Conservation (phyloP, 2,113 vertebrate genomes). For the Callipepla squamata region DNA sequence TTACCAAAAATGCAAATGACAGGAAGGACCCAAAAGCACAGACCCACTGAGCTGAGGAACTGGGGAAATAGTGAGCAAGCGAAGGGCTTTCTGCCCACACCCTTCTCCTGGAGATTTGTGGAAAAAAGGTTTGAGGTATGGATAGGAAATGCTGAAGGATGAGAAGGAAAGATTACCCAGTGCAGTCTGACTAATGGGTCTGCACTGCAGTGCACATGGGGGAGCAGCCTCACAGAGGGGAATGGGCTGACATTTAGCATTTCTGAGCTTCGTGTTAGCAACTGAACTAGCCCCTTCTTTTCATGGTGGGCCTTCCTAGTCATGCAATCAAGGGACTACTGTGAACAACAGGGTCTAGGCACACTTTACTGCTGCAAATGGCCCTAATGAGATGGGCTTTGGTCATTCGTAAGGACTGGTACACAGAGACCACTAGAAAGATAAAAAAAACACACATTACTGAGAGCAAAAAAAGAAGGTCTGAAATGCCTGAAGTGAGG, state of each 20-base stretch:
- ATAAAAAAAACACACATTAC: background rate
- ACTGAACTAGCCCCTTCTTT: fast-evolving
- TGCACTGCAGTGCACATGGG: background rate
- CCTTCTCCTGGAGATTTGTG: background rate
- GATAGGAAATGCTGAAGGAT: background rate
- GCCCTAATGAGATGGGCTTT: fast-evolving
- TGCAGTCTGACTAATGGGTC: background rate
- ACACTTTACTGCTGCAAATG: fast-evolving
- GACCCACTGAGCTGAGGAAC: background rate
- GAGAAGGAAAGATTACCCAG: background rate
- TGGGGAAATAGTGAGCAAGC: background rate
- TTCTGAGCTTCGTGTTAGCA: background rate
- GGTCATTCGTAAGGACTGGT: fast-evolving
- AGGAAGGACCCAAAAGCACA: background rate
- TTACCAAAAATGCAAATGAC: background rate
- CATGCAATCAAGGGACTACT: fast-evolving
- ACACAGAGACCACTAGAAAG: background rate
- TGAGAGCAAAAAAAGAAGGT: background rate
- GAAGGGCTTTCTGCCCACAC: background rate
- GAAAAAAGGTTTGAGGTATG: background rate
- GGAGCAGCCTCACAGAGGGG: background rate
- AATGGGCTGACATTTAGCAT: background rate
- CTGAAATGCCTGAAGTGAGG: background rate
- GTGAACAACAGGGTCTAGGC: background rate
- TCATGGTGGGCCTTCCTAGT: background rate